phyloP scores from a whole-genome alignment of 2,113 vertebrate species.

The Microtus richardsoni region DNA sequence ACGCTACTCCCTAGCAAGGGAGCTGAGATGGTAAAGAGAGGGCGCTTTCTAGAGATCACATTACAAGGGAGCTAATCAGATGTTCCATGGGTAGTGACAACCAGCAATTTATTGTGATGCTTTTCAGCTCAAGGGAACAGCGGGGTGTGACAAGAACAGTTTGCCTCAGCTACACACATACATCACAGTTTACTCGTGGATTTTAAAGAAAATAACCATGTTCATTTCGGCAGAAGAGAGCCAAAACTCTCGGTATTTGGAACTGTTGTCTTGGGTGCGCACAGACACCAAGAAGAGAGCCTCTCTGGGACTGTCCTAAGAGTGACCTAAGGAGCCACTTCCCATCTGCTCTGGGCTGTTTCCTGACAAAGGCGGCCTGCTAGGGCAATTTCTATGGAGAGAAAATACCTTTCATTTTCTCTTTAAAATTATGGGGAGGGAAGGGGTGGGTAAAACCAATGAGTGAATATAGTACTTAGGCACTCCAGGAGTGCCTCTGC shows the following conservation, averaged over 20 bases:
- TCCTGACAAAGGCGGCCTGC: not conserved
- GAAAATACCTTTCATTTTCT: conserved; percentile 50
- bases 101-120: conserved; percentile 60
- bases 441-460: not conserved
- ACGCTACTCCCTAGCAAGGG: conserved; percentile 26
- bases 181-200: conserved; percentile 17
- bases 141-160: conserved; percentile 65
- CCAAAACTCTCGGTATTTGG: not conserved
- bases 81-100: conserved; percentile 53
- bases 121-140: conserved; percentile 64
- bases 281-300: not conserved
- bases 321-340: not conserved
- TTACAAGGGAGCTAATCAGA: conserved; percentile 62
- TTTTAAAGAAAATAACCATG: conserved; percentile 6
- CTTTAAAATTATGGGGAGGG: conserved; percentile 36
- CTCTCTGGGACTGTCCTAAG: no score
- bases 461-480: conserved; percentile 50
- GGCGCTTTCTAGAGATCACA: conserved; percentile 62
- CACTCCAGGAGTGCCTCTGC: not conserved
- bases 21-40: conserved; percentile 33
- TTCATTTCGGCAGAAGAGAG: conserved; percentile 40
- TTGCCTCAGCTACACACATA: conserved; percentile 46
- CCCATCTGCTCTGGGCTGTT: not conserved
- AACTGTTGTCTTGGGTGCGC: not conserved
- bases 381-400: not conserved